Base-by-base conservation (phyloP, 2,113 vertebrate genomes). In the Marcusenius ussheri region DNA sequence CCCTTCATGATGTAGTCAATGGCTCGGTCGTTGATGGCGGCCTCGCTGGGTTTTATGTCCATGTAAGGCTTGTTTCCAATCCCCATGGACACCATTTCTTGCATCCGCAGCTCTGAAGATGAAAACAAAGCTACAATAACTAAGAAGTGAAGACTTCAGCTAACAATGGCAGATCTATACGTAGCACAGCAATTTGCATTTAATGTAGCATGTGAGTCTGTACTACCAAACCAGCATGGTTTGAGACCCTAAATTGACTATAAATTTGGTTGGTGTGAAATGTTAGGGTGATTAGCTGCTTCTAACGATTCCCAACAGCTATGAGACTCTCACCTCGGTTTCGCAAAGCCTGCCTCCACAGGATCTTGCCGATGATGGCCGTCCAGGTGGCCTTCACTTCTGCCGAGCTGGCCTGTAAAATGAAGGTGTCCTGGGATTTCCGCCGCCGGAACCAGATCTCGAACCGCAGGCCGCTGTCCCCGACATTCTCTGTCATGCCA, bases 401-500 rank as follows among this genome's bases (percentile, higher is more conserved):
- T 0, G 92, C 90, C 0, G 96, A 96, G 90, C 94, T 92, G 62
- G 97, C 96, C 90, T 97, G 97, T 47, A 97, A 96, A 90, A 97
- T 93, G 88, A 96, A 97, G 0, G 96, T 97, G 91, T 97, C 97
- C 91, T 97, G 96, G 6, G 96, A 95, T 90, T 97, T 97, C 91
- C 96, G 95, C 42, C 97, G 93, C 2, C 96, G 94, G 89, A 97
- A 97, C 97, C 96, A 98, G 92, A 97, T 97, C 95, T 97, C 97
- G 90, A 97, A 97, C 19, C 96, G 95, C 10, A 97, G 94, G 11
- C 97, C 96, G 1, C 96, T 97, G 92, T 97, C 96, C 0, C 97
- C 97, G 0, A 97, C 95, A 21, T 95, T 97, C 92, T 97, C 96
- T 0, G 97, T 97, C 95, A 97, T 96, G 21, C 97, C 96, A 42